Evolutionary conservation across 2,888 invertebrate species (phyloP), one percentile per base, ranked within the genome.

Genomic region (Fragum fragum): DNA sequence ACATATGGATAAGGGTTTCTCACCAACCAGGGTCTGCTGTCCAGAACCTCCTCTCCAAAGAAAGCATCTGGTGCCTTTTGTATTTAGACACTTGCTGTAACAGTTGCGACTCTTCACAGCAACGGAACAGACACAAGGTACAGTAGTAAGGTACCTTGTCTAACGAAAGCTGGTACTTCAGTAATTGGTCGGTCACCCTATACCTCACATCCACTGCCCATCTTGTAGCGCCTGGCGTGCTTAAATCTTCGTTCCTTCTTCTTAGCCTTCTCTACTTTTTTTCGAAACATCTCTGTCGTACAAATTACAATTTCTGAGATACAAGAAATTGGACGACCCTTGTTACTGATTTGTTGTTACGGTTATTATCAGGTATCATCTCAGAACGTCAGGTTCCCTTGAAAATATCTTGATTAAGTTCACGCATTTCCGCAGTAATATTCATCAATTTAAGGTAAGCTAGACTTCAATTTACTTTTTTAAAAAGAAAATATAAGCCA

Each of bases 141-240:
- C n/a, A n/a, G n/a, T n/a, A n/a, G 39, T 29, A 66, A 1, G 66
- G 66, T n/a, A 66, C 66, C 66, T 66, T 16, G 39, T 66, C 66
- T 18, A 66, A 7, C 7, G 66, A 39, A 32, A 66, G 36, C 1
- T 66, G 66, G 21, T 66, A n/a, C 66, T 66, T 66, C 23, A 53
- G 53, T 9, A 53, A 1, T 9, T 57, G 57, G 28, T 57, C 57
- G 0, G 57, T 26, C 18, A 57, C 57, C 23, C 23, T 23, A 26
- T 57, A 57, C 7, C 26, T 57, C 1, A 57, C 57, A 26, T 57
- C 57, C 1, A 57, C 26, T 53, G n/a, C 53, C 53, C 53, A 53
- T 53, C n/a, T 53, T 53, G 53, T 53, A 14, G n/a, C 53, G n/a
- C n/a, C 53, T 53, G 53, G 53, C n/a, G 53, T n/a, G n/a, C 7